A percentile compares a stretch with the other conserved stretches of the same genome.
Evolutionary conservation across 2,888 invertebrate species (phyloP).

Genomic region (Brenthis ino): DNA sequence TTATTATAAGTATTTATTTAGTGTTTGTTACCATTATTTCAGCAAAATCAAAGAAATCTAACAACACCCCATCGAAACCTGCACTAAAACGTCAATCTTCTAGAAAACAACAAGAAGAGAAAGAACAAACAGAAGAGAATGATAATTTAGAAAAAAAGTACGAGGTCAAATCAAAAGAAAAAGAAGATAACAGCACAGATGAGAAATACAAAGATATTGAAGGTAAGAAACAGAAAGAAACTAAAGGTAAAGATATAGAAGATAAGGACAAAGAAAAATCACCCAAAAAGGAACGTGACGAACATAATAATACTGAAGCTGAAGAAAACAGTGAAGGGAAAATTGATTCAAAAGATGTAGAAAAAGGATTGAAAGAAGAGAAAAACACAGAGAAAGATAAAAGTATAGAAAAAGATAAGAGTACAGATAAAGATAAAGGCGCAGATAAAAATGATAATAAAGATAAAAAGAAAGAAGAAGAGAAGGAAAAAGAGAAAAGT

Average conservation of each 20-base stretch:
- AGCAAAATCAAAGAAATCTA: slow-evolving; percentile 58
- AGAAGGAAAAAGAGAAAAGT: slow-evolving; percentile 46
- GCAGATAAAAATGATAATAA: slow-evolving; percentile 27
- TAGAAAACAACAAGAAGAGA: slow-evolving; percentile 54
- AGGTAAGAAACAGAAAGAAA: slow-evolving; percentile 32
- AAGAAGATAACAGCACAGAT: slow-evolving; percentile 27
- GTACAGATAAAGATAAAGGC: slow-evolving; percentile 25
- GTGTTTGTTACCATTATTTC: slow-evolving; percentile 16
- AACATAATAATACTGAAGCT: slow-evolving; percentile 18
- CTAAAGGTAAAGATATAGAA: slow-evolving; percentile 32
- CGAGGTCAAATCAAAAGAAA: slow-evolving; percentile 30
- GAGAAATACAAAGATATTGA: slow-evolving; percentile 35
- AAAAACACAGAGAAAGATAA: slow-evolving; percentile 29
- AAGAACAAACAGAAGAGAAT: slow-evolving; percentile 50
- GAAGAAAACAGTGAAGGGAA: slow-evolving; percentile 20
- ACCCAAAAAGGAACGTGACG: slow-evolving; percentile 25
- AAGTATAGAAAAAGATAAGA: slow-evolving; percentile 32
- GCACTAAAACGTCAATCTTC: slow-evolving; percentile 62
- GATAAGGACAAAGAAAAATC: slow-evolving; percentile 30
- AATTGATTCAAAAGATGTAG: slow-evolving; percentile 11
- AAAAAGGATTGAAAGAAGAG: slow-evolving; percentile 31
- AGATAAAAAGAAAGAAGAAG: slow-evolving; percentile 35
- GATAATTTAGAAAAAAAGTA: slow-evolving; percentile 37
- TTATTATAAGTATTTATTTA: too few relatives aligned
- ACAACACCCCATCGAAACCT: slow-evolving; percentile 52